These are phyloP conservation scores for Lichenostomus cassidix DNA, from an alignment of 2,113 vertebrate species.

Conservation along the genomic window DNA sequence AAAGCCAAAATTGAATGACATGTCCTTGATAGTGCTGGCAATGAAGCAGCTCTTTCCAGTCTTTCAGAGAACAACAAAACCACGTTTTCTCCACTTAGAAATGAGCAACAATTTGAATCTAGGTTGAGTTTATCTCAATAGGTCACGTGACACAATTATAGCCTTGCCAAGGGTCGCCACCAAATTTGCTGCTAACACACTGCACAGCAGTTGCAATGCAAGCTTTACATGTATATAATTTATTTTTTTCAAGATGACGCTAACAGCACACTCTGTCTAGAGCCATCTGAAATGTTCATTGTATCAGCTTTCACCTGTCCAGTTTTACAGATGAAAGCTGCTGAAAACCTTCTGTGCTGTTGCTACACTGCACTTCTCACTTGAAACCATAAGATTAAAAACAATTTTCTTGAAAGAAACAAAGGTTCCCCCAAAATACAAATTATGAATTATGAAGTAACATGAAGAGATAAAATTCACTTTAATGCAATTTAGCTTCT, in stretches of 20 bases:
- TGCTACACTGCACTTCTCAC: background rate
- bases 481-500: background rate
- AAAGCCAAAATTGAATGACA: background rate
- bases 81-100: background rate
- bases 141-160: background rate
- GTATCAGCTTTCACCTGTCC: background rate
- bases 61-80: background rate
- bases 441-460: background rate
- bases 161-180: background rate
- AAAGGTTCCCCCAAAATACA: background rate
- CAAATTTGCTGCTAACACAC: background rate
- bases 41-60: background rate
- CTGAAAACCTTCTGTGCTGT: background rate
- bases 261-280: background rate
- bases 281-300: background rate
- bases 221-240: background rate
- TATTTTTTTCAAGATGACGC: background rate
- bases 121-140: background rate
- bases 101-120: background rate
- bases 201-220: background rate
- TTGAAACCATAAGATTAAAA: background rate
- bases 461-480: accelerated
- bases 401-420: background rate
- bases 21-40: background rate
- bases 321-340: background rate